Base-by-base conservation (phyloP, 2,888 invertebrate genomes). In the Alloplasta piceator region DNA sequence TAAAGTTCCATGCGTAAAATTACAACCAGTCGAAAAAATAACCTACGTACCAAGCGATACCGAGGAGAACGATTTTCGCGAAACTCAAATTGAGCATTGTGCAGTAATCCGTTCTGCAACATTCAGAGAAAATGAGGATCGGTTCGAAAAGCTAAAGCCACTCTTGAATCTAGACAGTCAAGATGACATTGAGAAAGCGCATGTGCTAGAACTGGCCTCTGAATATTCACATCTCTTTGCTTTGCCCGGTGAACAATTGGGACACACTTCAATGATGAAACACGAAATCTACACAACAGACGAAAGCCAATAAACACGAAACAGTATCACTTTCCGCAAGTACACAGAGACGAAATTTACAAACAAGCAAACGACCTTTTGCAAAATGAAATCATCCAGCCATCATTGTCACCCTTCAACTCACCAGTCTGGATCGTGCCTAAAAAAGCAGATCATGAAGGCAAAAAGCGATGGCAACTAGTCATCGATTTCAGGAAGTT, bases 361-460 rank as follows among this genome's bases (percentile, higher is more conserved):
- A n/a, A n/a, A n/a, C n/a, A n/a, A n/a, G n/a, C n/a, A n/a, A n/a
- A n/a, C n/a, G n/a, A n/a, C n/a, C n/a, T n/a, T 43, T 41, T 78
- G 7, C 50, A 78, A 4, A 36, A 79, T 41, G 85, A 82, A 26
- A 73, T 87, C 16, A 82, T 85, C 12, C 64, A 82, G 58, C 82
- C 78, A 2, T 87, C 86, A 1, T 76, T 75, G 6, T 6, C n/a
- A n/a, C n/a, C n/a, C n/a, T n/a, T n/a, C n/a, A n/a, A n/a, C n/a
- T n/a, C n/a, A n/a, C n/a, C n/a, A n/a, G n/a, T n/a, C n/a, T n/a
- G n/a, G n/a, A n/a, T n/a, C n/a, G n/a, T n/a, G n/a, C n/a, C n/a
- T n/a, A 92, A 91, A 79, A 89, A 89, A 78, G 84, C 38, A 0
- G 84, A 90, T 73, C 74, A 80, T 0, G 43, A 70, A 4, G 84